Evolutionary conservation across 2,797 vertebrate species (phyloP), one percentile per base, ranked within the genome.

Genomic region (Gymnoscopelus braueri): DNA sequence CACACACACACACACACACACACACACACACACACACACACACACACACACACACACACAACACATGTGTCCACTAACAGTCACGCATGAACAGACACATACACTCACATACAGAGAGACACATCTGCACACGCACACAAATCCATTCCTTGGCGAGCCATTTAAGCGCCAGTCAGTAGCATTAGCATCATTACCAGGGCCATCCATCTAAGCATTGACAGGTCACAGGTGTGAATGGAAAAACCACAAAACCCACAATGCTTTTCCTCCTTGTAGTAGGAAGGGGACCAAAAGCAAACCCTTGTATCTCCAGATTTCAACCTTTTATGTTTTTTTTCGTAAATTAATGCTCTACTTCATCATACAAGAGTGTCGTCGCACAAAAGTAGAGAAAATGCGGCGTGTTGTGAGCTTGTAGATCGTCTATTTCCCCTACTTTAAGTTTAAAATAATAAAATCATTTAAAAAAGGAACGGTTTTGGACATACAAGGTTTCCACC

Each of bases 201-300:
- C 85, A 89, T 91, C 67, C 77, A 85, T 90, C 86, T 81, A 39
- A 39, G 39, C 59, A 48, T 10, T 71, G 14, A 76, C 74, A 52
- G 67, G 69, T 88, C 86, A 82, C 87, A 87, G 69, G 83, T 78
- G 80, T 77, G 76, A 84, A 72, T 68, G 77, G 56, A n/a, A 74
- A 84, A 86, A 71, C 65, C 79, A 60, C 75, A 84, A 80, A 50
- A 79, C 68, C 82, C 82, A 87, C 72, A 81, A 84, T 83, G 80
- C 78, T 78, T 67, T 23, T 63, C 35, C 6, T 55, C 39, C 39
- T 9, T 7, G 39, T 7, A 39, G 39, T 39, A 39, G 5, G 39
- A 39, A 8, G 5, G 6, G 39, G 6, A 7, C 7, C 6, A 39
- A 39, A 19, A 39, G 6, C 7, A 39, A 39, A 39, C 6, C 19